A percentile compares a stretch with the other conserved stretches of the same genome.
Conservation (phyloP, 2,797 vertebrate species). For the Sebastes ruberrimus region DNA sequence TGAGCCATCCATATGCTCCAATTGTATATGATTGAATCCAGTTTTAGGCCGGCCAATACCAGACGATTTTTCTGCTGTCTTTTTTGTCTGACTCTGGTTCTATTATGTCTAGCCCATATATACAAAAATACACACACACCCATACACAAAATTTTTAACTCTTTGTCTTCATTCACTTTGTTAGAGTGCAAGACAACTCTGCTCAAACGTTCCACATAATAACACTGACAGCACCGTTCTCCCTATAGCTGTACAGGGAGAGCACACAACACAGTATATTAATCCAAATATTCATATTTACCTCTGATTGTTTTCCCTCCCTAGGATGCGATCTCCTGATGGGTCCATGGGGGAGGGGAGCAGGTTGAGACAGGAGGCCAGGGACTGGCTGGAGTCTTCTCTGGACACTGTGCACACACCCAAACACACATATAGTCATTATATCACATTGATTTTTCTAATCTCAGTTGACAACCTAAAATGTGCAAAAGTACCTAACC, state of each 20-base stretch:
- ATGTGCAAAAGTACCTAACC: background rate
- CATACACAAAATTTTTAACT: background rate
- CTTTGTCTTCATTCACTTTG: background rate
- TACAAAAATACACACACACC: background rate
- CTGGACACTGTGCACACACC: slow-evolving; percentile 85
- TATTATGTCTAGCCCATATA: background rate
- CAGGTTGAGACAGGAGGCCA: slow-evolving; percentile 91
- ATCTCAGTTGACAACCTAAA: background rate
- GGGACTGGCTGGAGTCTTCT: slow-evolving; percentile 93
- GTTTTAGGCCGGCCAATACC: background rate
- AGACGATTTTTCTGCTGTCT: background rate
- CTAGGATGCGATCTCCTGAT: slow-evolving; percentile 80
- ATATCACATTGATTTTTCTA: background rate
- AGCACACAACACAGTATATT: background rate
- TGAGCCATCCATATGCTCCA: slow-evolving; percentile 9
- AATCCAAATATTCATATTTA: slow-evolving; percentile 56
- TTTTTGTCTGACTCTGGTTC: slow-evolving; percentile 2
- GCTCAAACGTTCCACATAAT: background rate
- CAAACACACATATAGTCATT: slow-evolving; percentile 6
- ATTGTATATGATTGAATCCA: background rate
- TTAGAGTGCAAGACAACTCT: background rate
- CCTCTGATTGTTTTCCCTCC: slow-evolving; percentile 87
- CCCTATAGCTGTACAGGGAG: background rate
- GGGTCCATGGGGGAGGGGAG: slow-evolving; percentile 87
- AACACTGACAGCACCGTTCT: background rate